Conservation (phyloP, 2,113 vertebrate species). For the Amblyornis subalaris region DNA sequence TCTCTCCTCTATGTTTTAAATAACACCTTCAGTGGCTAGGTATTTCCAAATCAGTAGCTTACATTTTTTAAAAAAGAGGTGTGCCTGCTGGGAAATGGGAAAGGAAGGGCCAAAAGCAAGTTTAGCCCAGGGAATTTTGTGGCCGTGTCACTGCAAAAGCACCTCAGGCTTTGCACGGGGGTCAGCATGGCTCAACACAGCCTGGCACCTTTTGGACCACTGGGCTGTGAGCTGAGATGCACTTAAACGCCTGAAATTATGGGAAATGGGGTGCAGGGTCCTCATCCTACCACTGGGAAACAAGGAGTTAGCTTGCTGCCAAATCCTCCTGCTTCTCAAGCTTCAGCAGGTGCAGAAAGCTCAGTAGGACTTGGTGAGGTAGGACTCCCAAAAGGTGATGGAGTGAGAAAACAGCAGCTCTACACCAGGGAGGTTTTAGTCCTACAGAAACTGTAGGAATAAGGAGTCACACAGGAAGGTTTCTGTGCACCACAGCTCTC, state of each 20-base stretch:
- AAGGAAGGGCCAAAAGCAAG: background rate
- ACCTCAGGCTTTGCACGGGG: background rate
- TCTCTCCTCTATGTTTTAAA: background rate
- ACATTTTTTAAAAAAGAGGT: background rate
- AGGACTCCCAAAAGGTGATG: background rate
- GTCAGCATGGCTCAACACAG: background rate
- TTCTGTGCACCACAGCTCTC: background rate
- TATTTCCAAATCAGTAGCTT: background rate
- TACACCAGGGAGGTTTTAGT: background rate
- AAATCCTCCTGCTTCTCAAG: background rate
- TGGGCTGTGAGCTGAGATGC: background rate
- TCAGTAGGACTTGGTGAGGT: background rate
- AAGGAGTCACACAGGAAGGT: background rate
- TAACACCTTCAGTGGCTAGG: background rate
- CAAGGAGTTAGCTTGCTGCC: background rate
- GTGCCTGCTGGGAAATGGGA: background rate
- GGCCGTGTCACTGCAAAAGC: background rate
- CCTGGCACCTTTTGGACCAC: background rate
- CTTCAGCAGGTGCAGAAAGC: background rate
- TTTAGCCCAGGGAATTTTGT: background rate
- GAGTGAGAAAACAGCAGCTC: background rate
- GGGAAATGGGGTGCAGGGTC: background rate
- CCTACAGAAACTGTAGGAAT: background rate
- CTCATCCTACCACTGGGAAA: background rate
- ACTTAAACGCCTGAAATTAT: background rate